Conservation (phyloP, 2,888 invertebrate genomes). For the Danaus chrysippus region DNA sequence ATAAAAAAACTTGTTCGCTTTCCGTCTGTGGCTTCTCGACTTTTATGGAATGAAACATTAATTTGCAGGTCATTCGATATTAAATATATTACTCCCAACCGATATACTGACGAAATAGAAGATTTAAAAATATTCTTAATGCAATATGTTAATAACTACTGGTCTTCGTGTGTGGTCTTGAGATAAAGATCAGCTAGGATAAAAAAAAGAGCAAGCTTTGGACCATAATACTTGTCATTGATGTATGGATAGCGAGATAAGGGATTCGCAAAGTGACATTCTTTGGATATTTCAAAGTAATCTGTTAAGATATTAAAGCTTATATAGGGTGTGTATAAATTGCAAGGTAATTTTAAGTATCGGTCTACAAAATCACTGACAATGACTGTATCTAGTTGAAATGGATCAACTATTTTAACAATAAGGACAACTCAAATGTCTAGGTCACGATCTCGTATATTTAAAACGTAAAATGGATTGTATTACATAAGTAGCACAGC, state of each 20-base stretch:
- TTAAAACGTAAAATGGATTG: conserved; percentile 29
- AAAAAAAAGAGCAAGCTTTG: conserved; percentile 22
- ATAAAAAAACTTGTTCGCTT: conserved; percentile 44
- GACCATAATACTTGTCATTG: conserved; percentile 22
- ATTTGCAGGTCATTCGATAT: not conserved
- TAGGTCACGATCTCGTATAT: conserved; percentile 61
- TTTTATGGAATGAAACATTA: conserved; percentile 15
- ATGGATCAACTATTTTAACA: conserved; percentile 8
- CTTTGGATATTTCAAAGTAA: conserved; percentile 2
- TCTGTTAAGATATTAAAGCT: conserved; percentile 1
- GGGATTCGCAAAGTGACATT: not conserved
- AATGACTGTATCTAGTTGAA: conserved; percentile 10
- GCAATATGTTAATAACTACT: conserved; percentile 17
- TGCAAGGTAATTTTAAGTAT: too few species aligned
- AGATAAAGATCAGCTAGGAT: conserved; percentile 24
- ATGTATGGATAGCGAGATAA: conserved; percentile 18
- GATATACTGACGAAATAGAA: not conserved
- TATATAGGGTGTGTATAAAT: not conserved
- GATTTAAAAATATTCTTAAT: not conserved
- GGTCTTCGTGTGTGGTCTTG: conserved; percentile 26
- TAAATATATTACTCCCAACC: not conserved
- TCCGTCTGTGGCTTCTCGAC: conserved; percentile 11
- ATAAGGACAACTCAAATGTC: conserved; percentile 47
- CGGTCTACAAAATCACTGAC: not conserved
- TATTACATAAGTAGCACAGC: not conserved